Percentiles rank a stretch among this genome's conserved stretches.
These are phyloP conservation scores for Emys orbicularis DNA, from an alignment of 2,797 vertebrate species.

Conservation along the genomic window DNA sequence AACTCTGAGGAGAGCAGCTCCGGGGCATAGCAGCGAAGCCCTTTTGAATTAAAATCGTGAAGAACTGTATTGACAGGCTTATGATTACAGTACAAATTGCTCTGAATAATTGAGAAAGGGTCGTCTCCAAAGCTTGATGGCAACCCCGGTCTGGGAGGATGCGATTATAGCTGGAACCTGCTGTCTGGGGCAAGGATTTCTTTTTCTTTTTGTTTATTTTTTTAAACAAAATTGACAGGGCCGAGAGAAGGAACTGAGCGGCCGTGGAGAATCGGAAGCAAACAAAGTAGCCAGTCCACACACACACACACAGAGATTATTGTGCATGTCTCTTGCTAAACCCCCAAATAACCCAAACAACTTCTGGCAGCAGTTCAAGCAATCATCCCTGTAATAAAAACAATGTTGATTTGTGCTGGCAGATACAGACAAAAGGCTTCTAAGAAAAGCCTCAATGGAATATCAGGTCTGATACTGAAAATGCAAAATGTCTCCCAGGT, in stretches of 20 bases:
- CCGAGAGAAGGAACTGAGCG: background rate
- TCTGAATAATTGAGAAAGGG: slow-evolving; percentile 64
- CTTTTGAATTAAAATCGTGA: slow-evolving; percentile 59
- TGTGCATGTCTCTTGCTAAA: background rate
- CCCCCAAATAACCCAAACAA: slow-evolving; percentile 19
- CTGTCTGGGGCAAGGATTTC: background rate
- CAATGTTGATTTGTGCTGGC: slow-evolving; percentile 23
- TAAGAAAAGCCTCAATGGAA: background rate
- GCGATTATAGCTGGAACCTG: slow-evolving; percentile 29
- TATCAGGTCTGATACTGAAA: slow-evolving; percentile 7
- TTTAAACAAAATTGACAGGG: background rate
- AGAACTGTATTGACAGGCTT: slow-evolving; percentile 54
- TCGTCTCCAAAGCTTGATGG: slow-evolving; percentile 41
- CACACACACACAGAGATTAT: background rate
- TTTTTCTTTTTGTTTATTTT: background rate
- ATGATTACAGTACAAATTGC: slow-evolving; percentile 71
- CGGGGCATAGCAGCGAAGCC: slow-evolving; percentile 45
- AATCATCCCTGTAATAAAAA: background rate
- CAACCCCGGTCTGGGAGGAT: slow-evolving; percentile 43
- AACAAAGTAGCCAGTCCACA: background rate
- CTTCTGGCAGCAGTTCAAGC: background rate
- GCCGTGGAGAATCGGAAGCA: background rate
- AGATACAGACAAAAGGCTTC: background rate
- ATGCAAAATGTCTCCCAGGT: background rate
- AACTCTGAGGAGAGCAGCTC: slow-evolving; percentile 63